Conservation (phyloP, 2,888 invertebrate genomes). For the Calameuta idolon region DNA sequence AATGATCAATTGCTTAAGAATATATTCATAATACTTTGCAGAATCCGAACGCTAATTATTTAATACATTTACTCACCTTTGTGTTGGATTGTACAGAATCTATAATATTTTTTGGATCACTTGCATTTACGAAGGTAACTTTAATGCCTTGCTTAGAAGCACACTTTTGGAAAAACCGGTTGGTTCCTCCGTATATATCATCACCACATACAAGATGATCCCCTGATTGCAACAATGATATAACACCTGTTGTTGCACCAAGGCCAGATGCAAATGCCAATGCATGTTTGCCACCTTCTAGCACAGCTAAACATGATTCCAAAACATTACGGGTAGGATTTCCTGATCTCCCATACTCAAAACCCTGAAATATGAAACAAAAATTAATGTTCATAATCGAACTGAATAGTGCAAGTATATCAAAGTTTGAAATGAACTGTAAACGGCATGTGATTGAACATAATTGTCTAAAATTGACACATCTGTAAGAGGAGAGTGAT, state of each 20-base stretch:
- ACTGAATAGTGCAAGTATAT: not conserved
- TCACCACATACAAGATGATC: slow-evolving; percentile 93
- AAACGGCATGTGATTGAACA: not conserved
- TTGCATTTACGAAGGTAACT: slow-evolving; percentile 83
- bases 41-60: slow-evolving; percentile 4
- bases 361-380: slow-evolving; percentile 73
- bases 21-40: slow-evolving; percentile 1
- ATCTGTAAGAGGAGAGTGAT: not conserved
- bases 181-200: slow-evolving; percentile 96
- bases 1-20: slow-evolving; percentile 7
- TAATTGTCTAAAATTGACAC: not conserved
- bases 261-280: slow-evolving; percentile 90
- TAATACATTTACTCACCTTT: slow-evolving; percentile 72
- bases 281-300: slow-evolving; percentile 91
- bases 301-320: slow-evolving; percentile 88
- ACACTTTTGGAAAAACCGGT: slow-evolving; percentile 77
- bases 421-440: not conserved
- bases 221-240: slow-evolving; percentile 81
- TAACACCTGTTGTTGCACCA: slow-evolving; percentile 83
- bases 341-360: slow-evolving; percentile 92
- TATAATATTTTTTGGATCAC: slow-evolving; percentile 74
- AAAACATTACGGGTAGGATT: slow-evolving; percentile 93
- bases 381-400: not conserved
- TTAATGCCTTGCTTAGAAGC: slow-evolving; percentile 78
- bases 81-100: slow-evolving; percentile 84